Evolutionary conservation across 2,797 vertebrate genomes (phyloP).

Genomic region (Amblyopsis hoosieri): DNA sequence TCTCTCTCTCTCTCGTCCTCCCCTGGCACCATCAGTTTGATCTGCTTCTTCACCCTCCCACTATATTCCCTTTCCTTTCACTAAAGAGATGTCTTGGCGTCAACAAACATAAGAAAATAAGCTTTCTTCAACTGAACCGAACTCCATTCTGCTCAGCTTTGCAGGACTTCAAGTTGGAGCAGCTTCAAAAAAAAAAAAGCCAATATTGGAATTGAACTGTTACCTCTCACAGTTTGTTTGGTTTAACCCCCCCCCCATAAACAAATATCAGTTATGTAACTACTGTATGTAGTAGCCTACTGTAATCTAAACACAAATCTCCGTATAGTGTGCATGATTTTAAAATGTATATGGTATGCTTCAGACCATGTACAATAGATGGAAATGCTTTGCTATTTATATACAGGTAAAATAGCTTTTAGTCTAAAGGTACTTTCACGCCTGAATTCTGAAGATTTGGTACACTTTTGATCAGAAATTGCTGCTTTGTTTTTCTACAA

Average conservation of each 20-base stretch:
- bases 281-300: too few relatives aligned
- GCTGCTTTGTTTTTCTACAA: background rate
- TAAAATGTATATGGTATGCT: too few relatives aligned
- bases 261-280: too few relatives aligned
- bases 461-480: too few relatives aligned
- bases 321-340: too few relatives aligned
- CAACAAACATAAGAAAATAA: constrained; percentile 4
- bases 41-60: constrained; percentile 2
- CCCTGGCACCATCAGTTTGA: constrained; percentile 22
- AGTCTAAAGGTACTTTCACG: too few relatives aligned
- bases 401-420: too few relatives aligned
- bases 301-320: too few relatives aligned
- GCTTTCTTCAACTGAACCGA: background rate
- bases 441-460: too few relatives aligned
- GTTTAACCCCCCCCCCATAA: too few relatives aligned
- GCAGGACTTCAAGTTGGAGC: constrained; percentile 8
- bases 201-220: constrained; percentile 12
- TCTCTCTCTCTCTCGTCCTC: constrained; percentile 10
- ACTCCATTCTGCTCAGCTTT: background rate
- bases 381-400: too few relatives aligned
- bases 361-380: too few relatives aligned
- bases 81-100: constrained; percentile 14
- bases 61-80: background rate
- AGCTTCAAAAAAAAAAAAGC: background rate
- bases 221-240: background rate